These are phyloP conservation scores for Xiphophorus maculatus DNA, from an alignment of 2,113 vertebrate genomes.

Conservation along the genomic window DNA sequence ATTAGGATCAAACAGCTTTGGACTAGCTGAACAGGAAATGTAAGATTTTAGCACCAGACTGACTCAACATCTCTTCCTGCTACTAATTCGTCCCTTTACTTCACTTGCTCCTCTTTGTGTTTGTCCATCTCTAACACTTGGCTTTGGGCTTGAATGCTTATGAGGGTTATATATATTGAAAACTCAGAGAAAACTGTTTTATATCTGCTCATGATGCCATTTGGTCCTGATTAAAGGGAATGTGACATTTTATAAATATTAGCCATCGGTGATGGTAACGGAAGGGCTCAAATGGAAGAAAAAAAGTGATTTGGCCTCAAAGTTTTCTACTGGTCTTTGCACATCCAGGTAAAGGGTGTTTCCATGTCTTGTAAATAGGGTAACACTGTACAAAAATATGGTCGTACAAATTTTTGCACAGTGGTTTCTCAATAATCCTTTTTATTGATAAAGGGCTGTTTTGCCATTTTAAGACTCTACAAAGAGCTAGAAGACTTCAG, in stretches of 20 bases:
- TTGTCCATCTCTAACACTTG: background rate
- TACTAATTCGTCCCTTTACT: background rate
- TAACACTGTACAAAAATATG: too few relatives aligned
- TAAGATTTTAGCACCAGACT: too few relatives aligned
- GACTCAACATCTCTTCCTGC: background rate
- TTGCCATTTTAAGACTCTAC: background rate
- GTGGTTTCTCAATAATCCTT: background rate
- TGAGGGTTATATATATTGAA: background rate
- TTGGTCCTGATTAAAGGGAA: background rate
- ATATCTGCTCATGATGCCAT: background rate
- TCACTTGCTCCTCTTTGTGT: background rate
- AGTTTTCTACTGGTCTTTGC: background rate
- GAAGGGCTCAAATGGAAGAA: background rate
- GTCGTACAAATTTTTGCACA: background rate
- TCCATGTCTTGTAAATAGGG: background rate
- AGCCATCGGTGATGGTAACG: background rate
- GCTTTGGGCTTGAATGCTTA: background rate
- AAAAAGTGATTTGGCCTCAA: background rate
- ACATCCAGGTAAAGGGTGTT: background rate
- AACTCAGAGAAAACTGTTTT: background rate
- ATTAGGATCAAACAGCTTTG: too few relatives aligned
- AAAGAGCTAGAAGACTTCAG: background rate
- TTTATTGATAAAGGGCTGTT: background rate
- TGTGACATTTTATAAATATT: background rate
- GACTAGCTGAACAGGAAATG: too few relatives aligned